Conservation (phyloP, 2,888 invertebrate species). For the Watsonalla binaria region DNA sequence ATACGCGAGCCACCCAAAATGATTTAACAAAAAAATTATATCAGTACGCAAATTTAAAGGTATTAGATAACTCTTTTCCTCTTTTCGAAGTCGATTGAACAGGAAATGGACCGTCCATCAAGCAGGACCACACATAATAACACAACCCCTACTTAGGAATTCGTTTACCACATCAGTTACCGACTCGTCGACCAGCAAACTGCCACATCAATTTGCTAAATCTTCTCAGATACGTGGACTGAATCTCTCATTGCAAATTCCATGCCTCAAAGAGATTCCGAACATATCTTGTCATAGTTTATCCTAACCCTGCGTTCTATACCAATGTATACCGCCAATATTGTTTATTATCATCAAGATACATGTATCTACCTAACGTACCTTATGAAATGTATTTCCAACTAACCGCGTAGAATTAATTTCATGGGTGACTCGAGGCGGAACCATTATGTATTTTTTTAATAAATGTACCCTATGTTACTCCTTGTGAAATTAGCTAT, state of each 20-base stretch:
- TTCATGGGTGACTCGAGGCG: no score
- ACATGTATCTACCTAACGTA: no score
- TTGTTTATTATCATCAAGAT: neutral
- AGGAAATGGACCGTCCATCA: neutral
- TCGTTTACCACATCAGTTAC: neutral
- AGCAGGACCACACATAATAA: neutral
- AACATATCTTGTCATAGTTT: neutral
- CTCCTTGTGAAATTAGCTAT: no score
- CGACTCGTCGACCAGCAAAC: neutral
- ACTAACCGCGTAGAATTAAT: no score
- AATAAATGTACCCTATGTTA: no score
- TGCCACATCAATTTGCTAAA: neutral
- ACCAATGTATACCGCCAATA: neutral
- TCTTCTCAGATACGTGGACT: neutral
- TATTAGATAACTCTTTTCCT: neutral
- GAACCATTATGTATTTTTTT: no score
- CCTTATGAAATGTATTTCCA: no score
- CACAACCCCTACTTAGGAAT: neutral
- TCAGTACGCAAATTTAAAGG: no score
- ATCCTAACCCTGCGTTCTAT: neutral
- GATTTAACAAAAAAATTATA: no score
- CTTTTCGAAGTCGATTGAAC: neutral
- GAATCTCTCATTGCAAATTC: neutral
- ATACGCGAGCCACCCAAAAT: no score
- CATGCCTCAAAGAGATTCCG: neutral